A percentile compares a stretch with the other conserved stretches of the same genome.
Conservation (phyloP, 2,113 vertebrate genomes). For the Arenaria interpres region DNA sequence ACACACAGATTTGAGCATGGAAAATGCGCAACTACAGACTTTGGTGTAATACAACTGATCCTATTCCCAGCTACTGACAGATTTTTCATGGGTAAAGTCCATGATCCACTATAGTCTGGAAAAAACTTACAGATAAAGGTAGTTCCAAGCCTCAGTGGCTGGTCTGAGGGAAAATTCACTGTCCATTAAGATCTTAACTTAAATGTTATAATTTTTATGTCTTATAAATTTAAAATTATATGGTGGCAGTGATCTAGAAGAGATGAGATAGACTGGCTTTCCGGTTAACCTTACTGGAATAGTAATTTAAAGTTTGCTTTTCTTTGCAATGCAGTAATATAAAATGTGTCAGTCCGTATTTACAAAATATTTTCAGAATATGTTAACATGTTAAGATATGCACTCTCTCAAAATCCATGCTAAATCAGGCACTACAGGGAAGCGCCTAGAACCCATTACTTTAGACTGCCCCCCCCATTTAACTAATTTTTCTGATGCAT, state of each 20-base stretch:
- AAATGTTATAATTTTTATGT: not conserved
- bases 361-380: conserved; percentile 4
- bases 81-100: not conserved
- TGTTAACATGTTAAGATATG: not conserved
- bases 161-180: not conserved
- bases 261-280: not conserved
- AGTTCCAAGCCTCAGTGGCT: not conserved
- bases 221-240: not conserved
- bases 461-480: not conserved
- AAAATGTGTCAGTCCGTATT: not conserved
- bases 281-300: not conserved
- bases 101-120: not conserved
- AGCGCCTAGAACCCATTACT: not conserved
- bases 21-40: not conserved
- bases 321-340: not conserved
- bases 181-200: not conserved
- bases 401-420: not conserved
- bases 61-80: not conserved
- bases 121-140: not conserved
- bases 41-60: not conserved
- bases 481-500: not conserved
- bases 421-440: not conserved
- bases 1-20: not conserved
- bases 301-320: not conserved
- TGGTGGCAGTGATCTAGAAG: not conserved